Evolutionary conservation across 2,113 vertebrate genomes (phyloP).

Genomic region (Oophaga pumilio): DNA sequence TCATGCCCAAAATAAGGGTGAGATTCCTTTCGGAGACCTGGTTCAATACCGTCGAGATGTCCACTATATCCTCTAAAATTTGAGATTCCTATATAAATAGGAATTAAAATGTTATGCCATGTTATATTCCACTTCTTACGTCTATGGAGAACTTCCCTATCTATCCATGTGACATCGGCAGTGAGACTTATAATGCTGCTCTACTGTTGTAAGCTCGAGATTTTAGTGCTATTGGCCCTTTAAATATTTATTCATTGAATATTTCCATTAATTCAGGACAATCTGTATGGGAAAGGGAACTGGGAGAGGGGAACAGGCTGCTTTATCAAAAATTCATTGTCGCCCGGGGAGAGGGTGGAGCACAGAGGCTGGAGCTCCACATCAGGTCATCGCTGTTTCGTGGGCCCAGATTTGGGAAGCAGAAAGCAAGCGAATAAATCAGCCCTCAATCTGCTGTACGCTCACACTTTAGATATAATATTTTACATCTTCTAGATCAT

Average conservation of each 20-base stretch:
- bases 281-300: neutral
- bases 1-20: neutral
- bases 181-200: no score
- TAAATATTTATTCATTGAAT: neutral
- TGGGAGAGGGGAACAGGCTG: neutral
- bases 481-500: neutral
- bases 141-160: no score
- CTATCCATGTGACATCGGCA: no score
- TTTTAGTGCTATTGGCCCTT: neutral
- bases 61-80: neutral
- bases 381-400: neutral
- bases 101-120: neutral
- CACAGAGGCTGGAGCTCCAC: neutral
- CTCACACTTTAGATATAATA: neutral
- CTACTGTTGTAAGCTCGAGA: no score
- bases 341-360: slow-evolving; percentile 14
- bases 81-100: neutral
- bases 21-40: neutral
- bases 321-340: neutral
- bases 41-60: neutral
- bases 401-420: neutral
- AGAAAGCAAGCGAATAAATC: neutral
- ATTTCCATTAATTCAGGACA: neutral
- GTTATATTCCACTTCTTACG: no score
- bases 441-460: neutral